phyloP scores from a whole-genome alignment of 2,113 vertebrate genomes.

The Chamaea fasciata region DNA sequence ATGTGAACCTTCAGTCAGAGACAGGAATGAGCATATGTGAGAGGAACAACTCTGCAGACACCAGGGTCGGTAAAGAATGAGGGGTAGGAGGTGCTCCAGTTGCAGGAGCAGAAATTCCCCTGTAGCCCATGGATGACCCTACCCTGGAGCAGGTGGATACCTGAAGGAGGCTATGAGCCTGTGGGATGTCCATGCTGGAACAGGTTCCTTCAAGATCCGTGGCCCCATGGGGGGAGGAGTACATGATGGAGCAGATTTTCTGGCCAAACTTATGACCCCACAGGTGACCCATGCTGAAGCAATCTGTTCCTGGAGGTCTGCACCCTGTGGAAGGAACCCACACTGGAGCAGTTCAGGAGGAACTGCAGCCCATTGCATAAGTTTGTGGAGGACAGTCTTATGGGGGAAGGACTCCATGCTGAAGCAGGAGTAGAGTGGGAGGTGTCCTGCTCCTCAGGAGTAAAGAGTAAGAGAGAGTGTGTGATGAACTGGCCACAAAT shows the following conservation, averaged over 20 bases:
- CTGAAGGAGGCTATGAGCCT: neutral
- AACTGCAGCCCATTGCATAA: neutral
- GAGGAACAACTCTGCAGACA: neutral
- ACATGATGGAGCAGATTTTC: neutral
- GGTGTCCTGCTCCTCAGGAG: neutral
- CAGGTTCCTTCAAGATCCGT: neutral
- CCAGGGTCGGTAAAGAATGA: neutral
- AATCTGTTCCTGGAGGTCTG: neutral
- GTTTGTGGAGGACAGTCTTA: neutral
- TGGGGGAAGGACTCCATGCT: neutral
- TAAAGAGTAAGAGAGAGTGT: fast-evolving
- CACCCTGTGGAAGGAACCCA: neutral
- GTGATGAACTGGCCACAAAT: neutral
- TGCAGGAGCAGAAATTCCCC: neutral
- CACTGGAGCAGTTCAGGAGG: neutral
- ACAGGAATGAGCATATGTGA: neutral
- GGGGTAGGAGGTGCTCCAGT: neutral
- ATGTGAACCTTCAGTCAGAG: neutral
- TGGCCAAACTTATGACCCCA: neutral
- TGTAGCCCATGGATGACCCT: neutral
- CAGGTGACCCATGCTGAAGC: neutral
- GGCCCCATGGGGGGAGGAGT: neutral
- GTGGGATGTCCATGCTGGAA: neutral
- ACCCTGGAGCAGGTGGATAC: neutral
- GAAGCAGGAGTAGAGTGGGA: neutral